phyloP scores from a whole-genome alignment of 2,113 vertebrate genomes.

The Mionectes macconnelli region DNA sequence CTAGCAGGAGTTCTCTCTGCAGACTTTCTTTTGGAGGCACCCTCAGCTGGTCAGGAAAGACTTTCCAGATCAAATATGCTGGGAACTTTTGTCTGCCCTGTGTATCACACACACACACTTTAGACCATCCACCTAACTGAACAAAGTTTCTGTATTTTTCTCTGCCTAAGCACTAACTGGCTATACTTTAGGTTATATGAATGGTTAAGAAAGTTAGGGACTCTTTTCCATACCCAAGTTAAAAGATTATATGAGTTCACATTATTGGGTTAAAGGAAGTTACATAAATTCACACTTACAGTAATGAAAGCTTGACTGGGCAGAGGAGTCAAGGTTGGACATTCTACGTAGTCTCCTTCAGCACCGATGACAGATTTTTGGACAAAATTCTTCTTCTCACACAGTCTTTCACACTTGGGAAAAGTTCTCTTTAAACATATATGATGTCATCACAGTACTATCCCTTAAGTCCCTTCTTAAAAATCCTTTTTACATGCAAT shows the following conservation, averaged over 20 bases:
- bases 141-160: not conserved
- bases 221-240: not conserved
- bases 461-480: not conserved
- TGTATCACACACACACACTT: not conserved
- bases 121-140: not conserved
- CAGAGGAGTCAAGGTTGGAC: not conserved
- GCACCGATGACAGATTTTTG: not conserved
- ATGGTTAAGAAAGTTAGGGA: not conserved
- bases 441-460: not conserved
- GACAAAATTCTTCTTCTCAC: not conserved
- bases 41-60: not conserved
- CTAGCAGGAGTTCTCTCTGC: not conserved
- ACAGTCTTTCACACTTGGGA: not conserved
- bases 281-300: not conserved
- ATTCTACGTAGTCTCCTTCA: not conserved
- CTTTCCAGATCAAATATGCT: not conserved
- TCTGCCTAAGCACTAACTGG: not conserved
- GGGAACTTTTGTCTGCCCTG: not conserved
- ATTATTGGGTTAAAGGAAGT: not conserved
- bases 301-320: not conserved
- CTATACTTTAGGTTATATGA: not conserved
- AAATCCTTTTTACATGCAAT: not conserved
- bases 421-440: not conserved
- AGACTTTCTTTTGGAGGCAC: not conserved
- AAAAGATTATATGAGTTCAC: not conserved